Conservation (phyloP, 2,113 vertebrate species). For the Galemys pyrenaicus region DNA sequence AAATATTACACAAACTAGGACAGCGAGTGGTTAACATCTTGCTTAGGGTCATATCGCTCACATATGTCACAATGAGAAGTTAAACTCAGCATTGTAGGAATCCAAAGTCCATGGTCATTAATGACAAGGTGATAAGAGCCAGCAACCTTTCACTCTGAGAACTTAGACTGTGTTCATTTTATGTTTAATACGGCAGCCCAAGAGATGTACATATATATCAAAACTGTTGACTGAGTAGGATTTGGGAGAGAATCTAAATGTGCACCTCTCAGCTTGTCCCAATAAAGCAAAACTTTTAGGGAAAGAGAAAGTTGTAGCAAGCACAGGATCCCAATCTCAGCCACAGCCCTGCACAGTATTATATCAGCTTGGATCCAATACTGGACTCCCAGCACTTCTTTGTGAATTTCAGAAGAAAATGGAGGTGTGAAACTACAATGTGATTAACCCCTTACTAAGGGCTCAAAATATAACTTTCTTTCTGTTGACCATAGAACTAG, state of each 20-base stretch:
- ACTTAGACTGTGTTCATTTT: background rate
- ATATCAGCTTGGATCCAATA: background rate
- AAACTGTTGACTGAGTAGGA: background rate
- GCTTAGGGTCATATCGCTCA: background rate
- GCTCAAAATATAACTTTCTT: background rate
- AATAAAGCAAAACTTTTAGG: background rate
- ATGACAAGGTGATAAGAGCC: background rate
- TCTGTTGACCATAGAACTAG: background rate
- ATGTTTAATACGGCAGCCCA: background rate
- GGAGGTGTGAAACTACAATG: background rate
- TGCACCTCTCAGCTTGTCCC: background rate
- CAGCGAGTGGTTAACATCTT: background rate
- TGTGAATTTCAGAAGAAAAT: background rate
- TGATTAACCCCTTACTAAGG: background rate
- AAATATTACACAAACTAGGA: background rate
- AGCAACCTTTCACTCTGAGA: background rate
- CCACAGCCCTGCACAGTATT: background rate
- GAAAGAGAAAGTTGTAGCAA: background rate
- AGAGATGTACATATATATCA: background rate
- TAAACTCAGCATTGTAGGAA: background rate
- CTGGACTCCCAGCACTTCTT: background rate
- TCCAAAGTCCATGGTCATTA: background rate
- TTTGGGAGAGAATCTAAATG: background rate
- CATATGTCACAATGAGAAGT: background rate
- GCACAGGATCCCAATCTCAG: background rate